Base-by-base conservation (phyloP, 2,113 vertebrate genomes). In the Hiodon tergisus region DNA sequence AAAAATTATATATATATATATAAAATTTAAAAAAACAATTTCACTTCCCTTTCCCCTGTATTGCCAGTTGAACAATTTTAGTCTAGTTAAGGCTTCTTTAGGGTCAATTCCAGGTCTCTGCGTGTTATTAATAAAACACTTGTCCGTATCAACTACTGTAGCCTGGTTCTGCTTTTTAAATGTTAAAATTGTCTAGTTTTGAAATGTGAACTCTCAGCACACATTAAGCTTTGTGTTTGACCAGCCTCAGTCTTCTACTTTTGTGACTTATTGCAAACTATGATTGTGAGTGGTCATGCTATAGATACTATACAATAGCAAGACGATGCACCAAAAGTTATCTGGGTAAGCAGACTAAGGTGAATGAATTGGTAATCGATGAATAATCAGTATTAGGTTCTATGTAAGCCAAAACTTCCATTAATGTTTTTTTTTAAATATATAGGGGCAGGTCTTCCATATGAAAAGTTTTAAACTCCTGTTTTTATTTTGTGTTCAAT, bases 111-210 rank as follows among this genome's bases (percentile, higher is more conserved):
- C 83, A 87, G 83, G 85, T 89, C 86, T 88, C 87, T 89, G 74
- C 79, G 67, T 80, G 88, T 89, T 90, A 86, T 82, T 89, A 91
- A 91, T 91, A 90, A 91, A 91, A 91, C 88, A 91, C 86, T 87
- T 83, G 85, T 89, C 89, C 85, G 86, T 90, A 88, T 90, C 83
- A 77, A 85, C 76, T 78, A 76, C 61, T 53, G 62, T 79, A 69
- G 55, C 79, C 78, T 69, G 57, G 53, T 76, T 82, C 8, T 71
- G 13, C 53, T 60, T 69, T 69, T 67, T 17, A 50, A 67, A 11
- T 47, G 46, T 61, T 50, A 48, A 10, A 57, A 13, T n/a, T 14
- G 6, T 72, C 51, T 58, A 4, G 6, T 72, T 72, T 69, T 55
- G 47, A 46, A 72, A 72, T 14, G 13, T n/a, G 71, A 59, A 10